Evolutionary conservation across 2,797 vertebrate species (phyloP).

Genomic region (Percopsis omiscomaycus): DNA sequence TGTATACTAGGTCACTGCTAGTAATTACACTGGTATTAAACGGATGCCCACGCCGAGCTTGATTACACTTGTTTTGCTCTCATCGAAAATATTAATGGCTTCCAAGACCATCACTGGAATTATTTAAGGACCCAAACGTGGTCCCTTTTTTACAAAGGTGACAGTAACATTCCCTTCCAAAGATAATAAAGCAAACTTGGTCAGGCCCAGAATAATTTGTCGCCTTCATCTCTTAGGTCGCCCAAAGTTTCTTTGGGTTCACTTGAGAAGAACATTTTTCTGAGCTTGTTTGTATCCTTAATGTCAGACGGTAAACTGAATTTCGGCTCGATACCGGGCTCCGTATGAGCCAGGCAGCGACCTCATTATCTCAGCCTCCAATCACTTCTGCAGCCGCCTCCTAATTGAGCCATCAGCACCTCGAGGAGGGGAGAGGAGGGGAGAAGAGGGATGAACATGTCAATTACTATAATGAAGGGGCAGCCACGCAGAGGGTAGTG

Average conservation of each 20-base stretch:
- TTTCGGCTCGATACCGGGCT: constrained; percentile 40
- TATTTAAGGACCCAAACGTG: constrained; percentile 21
- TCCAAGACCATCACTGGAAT: constrained; percentile 50
- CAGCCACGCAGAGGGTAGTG: constrained; percentile 65
- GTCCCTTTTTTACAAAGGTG: constrained; percentile 20
- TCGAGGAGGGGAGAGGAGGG: constrained; percentile 31
- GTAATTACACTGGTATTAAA: constrained; percentile 67
- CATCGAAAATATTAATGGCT: constrained; percentile 53
- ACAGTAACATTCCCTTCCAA: constrained; percentile 19
- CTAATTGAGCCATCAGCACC: constrained; percentile 75
- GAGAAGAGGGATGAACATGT: constrained; percentile 64
- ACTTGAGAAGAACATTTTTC: constrained; percentile 16
- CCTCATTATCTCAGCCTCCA: constrained; percentile 69
- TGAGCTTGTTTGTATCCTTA: constrained; percentile 21
- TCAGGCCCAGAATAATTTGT: constrained; percentile 20
- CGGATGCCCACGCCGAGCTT: constrained; percentile 58
- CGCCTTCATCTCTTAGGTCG: constrained; percentile 7
- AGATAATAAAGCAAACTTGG: constrained; percentile 31
- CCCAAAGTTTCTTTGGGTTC: constrained; percentile 16
- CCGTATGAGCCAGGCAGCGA: constrained; percentile 46
- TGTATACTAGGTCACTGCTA: constrained; percentile 71
- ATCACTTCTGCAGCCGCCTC: constrained; percentile 65
- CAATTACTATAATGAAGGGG: constrained; percentile 76
- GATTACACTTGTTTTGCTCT: constrained; percentile 45
- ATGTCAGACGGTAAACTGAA: constrained; percentile 28